Evolutionary conservation across 2,797 vertebrate species (phyloP).

Genomic region (Bucorvus abyssinicus): DNA sequence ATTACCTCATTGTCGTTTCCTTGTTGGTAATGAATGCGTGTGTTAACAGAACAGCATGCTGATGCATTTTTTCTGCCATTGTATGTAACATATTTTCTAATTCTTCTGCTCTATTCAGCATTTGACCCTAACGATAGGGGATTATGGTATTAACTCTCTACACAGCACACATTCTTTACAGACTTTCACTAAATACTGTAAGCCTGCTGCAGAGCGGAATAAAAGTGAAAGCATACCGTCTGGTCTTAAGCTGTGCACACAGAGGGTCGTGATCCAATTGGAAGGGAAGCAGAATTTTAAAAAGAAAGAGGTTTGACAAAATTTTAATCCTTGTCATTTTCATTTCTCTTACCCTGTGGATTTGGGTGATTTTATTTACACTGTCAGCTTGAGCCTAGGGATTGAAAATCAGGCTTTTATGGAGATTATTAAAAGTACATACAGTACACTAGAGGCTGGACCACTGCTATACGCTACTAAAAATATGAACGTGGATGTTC

Average conservation of each 20-base stretch:
- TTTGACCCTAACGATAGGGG: slow-evolving; percentile 86
- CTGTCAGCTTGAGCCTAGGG: slow-evolving; percentile 96
- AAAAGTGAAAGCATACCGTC: slow-evolving; percentile 87
- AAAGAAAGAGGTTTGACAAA: slow-evolving; percentile 88
- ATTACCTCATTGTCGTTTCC: slow-evolving; percentile 68
- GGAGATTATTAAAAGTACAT: slow-evolving; percentile 94
- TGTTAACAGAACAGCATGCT: slow-evolving; percentile 73
- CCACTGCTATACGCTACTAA: slow-evolving; percentile 74
- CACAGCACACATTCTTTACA: slow-evolving; percentile 86
- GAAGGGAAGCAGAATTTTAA: slow-evolving; percentile 85
- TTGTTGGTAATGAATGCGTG: slow-evolving; percentile 62
- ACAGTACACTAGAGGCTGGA: slow-evolving; percentile 80
- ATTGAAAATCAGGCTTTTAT: slow-evolving; percentile 98
- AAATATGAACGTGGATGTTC: slow-evolving; percentile 70
- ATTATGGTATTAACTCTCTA: slow-evolving; percentile 87
- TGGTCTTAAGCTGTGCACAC: slow-evolving; percentile 85
- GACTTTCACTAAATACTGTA: slow-evolving; percentile 89
- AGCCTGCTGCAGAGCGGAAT: slow-evolving; percentile 83
- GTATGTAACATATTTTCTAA: slow-evolving; percentile 82
- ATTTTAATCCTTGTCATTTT: slow-evolving; percentile 98
- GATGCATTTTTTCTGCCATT: slow-evolving; percentile 81
- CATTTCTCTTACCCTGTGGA: slow-evolving; percentile 97
- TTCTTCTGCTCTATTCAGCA: slow-evolving; percentile 84
- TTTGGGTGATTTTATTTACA: slow-evolving; percentile 99
- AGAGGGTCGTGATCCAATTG: slow-evolving; percentile 87